Percentiles rank a stretch among this genome's conserved stretches.
Conservation (phyloP, 2,888 invertebrate species). For the Mesorhabditis sp. region DNA sequence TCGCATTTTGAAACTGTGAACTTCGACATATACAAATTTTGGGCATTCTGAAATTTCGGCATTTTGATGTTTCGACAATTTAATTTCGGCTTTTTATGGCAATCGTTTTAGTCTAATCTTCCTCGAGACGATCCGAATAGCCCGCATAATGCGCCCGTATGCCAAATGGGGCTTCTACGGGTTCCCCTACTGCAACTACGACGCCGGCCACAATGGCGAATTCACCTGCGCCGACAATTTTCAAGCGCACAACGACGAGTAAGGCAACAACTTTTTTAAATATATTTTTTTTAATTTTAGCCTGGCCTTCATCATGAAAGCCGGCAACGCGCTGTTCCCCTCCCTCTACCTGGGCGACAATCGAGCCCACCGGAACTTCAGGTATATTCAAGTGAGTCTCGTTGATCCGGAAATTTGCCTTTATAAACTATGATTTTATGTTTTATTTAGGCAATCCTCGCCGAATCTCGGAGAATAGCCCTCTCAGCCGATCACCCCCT, state of each 20-base stretch:
- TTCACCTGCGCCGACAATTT: constrained; percentile 11
- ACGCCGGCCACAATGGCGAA: constrained; percentile 21
- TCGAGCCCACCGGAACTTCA: not conserved
- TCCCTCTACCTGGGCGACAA: constrained; percentile 12
- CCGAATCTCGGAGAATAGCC: constrained; percentile 23
- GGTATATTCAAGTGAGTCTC: constrained; percentile 4
- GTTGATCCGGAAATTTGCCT: no score
- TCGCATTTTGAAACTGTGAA: no score
- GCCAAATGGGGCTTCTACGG: constrained; percentile 41
- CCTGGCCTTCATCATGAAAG: constrained; percentile 10
- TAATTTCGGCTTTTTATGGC: not conserved
- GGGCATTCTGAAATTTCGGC: no score
- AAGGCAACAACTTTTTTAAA: no score
- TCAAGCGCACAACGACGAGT: constrained; percentile 14
- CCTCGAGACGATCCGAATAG: constrained; percentile 24
- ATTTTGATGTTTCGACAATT: no score
- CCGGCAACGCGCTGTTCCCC: constrained; percentile 13
- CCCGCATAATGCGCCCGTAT: constrained; percentile 25
- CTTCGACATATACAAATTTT: no score
- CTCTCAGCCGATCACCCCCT: constrained; percentile 15
- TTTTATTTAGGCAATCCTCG: constrained; percentile 22
- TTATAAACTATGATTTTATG: not conserved
- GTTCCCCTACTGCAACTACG: constrained; percentile 34
- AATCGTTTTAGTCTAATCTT: constrained; percentile 21
- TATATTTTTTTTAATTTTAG: constrained; percentile 9